These are phyloP conservation scores for Crotalus horridus DNA, from an alignment of 2,113 vertebrate genomes.

Conservation along the genomic window DNA sequence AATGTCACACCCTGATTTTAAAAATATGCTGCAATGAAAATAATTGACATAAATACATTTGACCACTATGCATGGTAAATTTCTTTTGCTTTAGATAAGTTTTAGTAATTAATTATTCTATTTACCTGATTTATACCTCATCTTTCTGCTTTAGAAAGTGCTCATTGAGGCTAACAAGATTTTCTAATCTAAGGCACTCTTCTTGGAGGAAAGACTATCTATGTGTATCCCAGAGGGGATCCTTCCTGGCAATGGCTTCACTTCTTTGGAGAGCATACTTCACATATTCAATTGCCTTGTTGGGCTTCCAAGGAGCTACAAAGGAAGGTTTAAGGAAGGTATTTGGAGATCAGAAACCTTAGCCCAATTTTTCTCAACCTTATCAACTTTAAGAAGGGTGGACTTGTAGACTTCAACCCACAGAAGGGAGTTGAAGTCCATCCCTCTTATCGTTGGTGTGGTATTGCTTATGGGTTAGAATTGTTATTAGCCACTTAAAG, in stretches of 20 bases:
- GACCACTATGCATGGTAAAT: background rate
- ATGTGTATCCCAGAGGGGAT: background rate
- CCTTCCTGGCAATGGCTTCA: background rate
- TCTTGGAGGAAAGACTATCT: background rate
- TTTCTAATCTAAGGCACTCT: background rate
- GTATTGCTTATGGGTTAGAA: background rate
- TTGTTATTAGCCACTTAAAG: background rate
- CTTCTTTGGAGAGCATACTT: background rate
- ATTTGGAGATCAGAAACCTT: background rate
- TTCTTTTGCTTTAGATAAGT: background rate
- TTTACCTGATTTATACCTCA: background rate
- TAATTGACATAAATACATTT: background rate
- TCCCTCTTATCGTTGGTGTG: background rate
- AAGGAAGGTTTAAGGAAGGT: background rate
- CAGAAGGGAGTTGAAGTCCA: background rate
- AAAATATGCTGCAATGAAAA: background rate
- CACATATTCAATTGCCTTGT: background rate
- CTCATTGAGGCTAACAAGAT: background rate
- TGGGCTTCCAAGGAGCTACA: background rate
- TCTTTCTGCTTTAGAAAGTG: background rate
- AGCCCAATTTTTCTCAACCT: background rate
- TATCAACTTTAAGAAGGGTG: background rate
- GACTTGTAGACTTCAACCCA: background rate
- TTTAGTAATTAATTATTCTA: background rate
- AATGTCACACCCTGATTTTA: background rate